Evolutionary conservation across 1,140 invertebrate genomes (phyloP), one percentile per base, ranked within the genome.

Genomic region (Vollenhovia emeryi): DNA sequence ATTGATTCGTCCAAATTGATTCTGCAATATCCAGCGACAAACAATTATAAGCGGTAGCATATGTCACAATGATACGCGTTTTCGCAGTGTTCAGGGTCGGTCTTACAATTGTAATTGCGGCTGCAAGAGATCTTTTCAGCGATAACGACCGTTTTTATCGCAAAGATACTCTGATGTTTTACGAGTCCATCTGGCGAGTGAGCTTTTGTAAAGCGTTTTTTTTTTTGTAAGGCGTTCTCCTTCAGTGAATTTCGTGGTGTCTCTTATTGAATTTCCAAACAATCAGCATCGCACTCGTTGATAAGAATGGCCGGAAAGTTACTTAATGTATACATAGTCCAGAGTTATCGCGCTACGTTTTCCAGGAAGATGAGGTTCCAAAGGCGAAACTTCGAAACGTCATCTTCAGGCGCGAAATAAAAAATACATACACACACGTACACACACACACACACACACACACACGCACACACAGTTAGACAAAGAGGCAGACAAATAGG

Each of bases 261-360:
- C 74, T 84, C 64, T 79, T 62, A 59, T 76, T 43, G 60, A 55
- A 48, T 66, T 86, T 79, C 24, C 71, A 60, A 88, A 91, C 86
- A 89, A 91, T 89, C 89, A 85, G 66, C 27, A 76, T 87, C 73
- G 85, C 73, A 84, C 79, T 89, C 52, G 66, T 87, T 78, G 84
- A 90, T 88, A 85, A 74, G 68, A 66, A 93, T 69, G 91, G 91
- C 91, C 91, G 89, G 80, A 91, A 89, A 87, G 91, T 92, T 93
- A 93, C 92, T 93, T 93, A 93, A 93, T 90, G 40, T 90, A 86
- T 80, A 89, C 52, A 36, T 79, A 87, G 68, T 71, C 33, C 75
- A 66, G 13, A 21, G 52, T 73, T 73, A n/a, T 82, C 43, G 84
- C 71, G 27, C 57, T 59, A 55, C 45, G 57, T 84, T 89, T 80